Evolutionary conservation across 2,113 vertebrate genomes (phyloP), one percentile per base, ranked within the genome.

Genomic region (Lampris megalopsis): DNA sequence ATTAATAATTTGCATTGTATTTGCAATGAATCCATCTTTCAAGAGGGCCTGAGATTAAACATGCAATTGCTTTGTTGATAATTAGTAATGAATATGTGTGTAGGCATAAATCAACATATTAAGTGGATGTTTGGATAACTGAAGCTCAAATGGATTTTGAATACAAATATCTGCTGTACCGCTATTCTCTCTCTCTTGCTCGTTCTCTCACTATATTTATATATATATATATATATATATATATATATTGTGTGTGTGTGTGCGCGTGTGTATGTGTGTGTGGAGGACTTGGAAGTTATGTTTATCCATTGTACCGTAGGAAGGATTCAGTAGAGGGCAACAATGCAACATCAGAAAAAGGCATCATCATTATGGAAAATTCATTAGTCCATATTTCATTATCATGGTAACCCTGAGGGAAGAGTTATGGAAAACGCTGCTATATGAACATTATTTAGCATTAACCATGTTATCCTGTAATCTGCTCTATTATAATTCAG

Each of bases 241-340:
- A 11, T 10, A 10, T 53, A 4, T 53, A 13, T 53, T 35, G 40
- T 53, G n/a, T 5, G n/a, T 53, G 1, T 13, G 4, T 13, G n/a
- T 13, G 6, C 7, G 4, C 7, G 4, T 5, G n/a, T 2, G 10
- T 53, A n/a, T 13, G 13, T 10, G 10, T 53, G 8, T 53, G 5
- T 53, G 11, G 40, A 7, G 9, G 5, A 5, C 1, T 56, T 42
- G 1, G 5, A 49, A 40, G 9, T 3, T 5, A 7, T 42, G 6
- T 43, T 66, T 64, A 63, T 11, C 1, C 68, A 42, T 60, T 84
- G 73, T 63, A 79, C 3, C 2, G 6, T 64, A 77, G 8, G 64
- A 66, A 68, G 24, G 1, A 2, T 40, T 63, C 87, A 80, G 53
- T 71, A 90, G 91, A 59, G 71, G 88, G 89, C 84, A 76, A 73